Base-by-base conservation (phyloP, 2,888 invertebrate species). In the Hypsopygia costalis region DNA sequence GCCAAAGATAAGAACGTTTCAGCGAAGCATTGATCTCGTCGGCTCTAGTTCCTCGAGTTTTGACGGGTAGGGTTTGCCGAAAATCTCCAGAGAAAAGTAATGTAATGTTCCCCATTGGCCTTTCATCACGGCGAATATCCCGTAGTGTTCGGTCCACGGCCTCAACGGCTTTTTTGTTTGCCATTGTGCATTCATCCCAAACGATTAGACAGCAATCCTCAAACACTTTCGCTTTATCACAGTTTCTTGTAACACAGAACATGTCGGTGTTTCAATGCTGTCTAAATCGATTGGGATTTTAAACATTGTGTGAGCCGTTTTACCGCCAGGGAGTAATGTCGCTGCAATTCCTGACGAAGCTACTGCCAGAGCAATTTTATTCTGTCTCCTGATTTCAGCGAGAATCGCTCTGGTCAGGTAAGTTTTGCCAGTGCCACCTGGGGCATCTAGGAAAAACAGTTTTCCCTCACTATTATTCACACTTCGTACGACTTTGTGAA, bases 241-340 rank as follows among this genome's bases (percentile, higher is more conserved):
- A 61, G 36, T 51, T 49, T 55, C 56, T 59, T 34, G 60, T 42
- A 51, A 69, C 58, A n/a, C n/a, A 39, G 58, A 59, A 42, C 63
- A 67, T 16, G 47, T 51, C 32, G 61, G 56, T 42, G 22, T 37
- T 51, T 68, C 57, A 31, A 27, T 50, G 22, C 34, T 40, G 37
- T 59, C 54, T 38, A 67, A 44, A 40, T 66, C 56, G 30, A 62
- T 52, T 8, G 40, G 42, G 12, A 40, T 36, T 40, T 43, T 43
- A 30, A 43, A 43, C 33, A 49, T 55, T 34, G 69, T 69, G 65
- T 66, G 62, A 46, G 67, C 68, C 33, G 62, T 66, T 39, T 52
- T 56, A 6, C 63, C 49, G 35, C 58, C 58, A 40, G 50, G 52
- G 30, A 51, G 36, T 31, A 54, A 44, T 20, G 39, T 29, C 1